These are phyloP conservation scores for Anguilla megastoma DNA, from an alignment of 2,797 vertebrate species.

Conservation along the genomic window DNA sequence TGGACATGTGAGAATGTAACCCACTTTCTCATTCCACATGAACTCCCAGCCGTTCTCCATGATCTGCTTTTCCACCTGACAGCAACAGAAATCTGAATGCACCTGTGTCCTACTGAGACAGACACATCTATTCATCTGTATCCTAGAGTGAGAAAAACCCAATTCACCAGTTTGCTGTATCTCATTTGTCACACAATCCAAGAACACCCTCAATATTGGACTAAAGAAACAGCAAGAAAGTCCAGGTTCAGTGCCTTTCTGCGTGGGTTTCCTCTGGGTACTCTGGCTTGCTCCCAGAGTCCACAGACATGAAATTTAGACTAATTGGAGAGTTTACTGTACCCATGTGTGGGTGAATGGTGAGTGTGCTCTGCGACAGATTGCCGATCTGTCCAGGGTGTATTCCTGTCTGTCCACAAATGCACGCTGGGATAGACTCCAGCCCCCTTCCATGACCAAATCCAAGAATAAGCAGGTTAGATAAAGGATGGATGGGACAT, in stretches of 20 bases:
- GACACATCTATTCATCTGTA: background rate
- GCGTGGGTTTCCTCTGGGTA: background rate
- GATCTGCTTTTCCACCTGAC: constrained; percentile 91
- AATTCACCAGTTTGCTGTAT: background rate
- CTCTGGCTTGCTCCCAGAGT: background rate
- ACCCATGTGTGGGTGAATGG: background rate
- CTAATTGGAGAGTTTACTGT: background rate
- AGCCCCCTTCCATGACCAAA: too few relatives aligned
- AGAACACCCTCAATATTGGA: background rate
- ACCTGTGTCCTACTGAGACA: background rate
- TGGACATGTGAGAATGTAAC: constrained; percentile 94
- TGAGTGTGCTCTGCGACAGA: background rate
- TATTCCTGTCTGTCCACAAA: too few relatives aligned
- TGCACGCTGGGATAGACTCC: too few relatives aligned
- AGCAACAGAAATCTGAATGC: background rate
- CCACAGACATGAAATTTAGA: background rate
- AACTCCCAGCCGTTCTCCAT: constrained; percentile 97
- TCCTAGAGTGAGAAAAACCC: background rate
- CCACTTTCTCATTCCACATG: constrained; percentile 97
- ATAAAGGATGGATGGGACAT: too few relatives aligned
- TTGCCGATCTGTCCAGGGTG: background rate
- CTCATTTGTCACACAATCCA: background rate
- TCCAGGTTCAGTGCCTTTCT: background rate
- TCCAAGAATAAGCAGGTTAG: too few relatives aligned
- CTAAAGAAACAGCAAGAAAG: background rate